A percentile compares a stretch with the other conserved stretches of the same genome.
These are phyloP conservation scores for Drusus annulatus DNA, from an alignment of 1,140 invertebrate genomes.

Conservation along the genomic window DNA sequence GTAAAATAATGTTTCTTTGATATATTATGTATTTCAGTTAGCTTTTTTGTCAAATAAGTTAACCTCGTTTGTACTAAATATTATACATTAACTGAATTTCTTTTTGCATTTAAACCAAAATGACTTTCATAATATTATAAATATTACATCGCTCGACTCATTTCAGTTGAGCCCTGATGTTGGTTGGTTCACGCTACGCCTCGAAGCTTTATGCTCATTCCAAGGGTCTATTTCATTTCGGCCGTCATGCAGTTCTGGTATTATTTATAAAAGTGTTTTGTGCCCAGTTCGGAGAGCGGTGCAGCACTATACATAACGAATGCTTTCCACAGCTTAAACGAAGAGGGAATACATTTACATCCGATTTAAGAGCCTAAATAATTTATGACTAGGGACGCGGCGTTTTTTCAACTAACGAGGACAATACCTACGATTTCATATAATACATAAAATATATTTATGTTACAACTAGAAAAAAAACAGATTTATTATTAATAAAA, in stretches of 20 bases:
- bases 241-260: slow-evolving; percentile 13
- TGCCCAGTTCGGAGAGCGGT: not conserved
- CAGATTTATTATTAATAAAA: slow-evolving; percentile 58
- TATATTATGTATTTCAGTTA: too few species aligned
- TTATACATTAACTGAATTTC: too few species aligned
- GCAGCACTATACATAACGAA: slow-evolving; percentile 41
- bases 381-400: slow-evolving; percentile 55
- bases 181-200: too few species aligned
- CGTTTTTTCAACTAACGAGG: slow-evolving; percentile 57
- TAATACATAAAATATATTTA: slow-evolving; percentile 42
- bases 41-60: too few species aligned
- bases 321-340: slow-evolving; percentile 32
- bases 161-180: too few species aligned
- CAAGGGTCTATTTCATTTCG: slow-evolving; percentile 36
- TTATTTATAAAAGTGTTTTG: slow-evolving; percentile 9
- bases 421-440: slow-evolving; percentile 51
- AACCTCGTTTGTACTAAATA: too few species aligned
- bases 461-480: slow-evolving; percentile 39
- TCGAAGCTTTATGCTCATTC: not conserved
- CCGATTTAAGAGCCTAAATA: slow-evolving; percentile 54
- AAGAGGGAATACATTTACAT: slow-evolving; percentile 55
- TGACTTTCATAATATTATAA: too few species aligned
- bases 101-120: too few species aligned
- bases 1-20: too few species aligned
- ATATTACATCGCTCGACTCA: too few species aligned